A percentile compares a stretch with the other conserved stretches of the same genome.
phyloP scores from a whole-genome alignment of 2,113 vertebrate species.

The Calidris pygmaea region DNA sequence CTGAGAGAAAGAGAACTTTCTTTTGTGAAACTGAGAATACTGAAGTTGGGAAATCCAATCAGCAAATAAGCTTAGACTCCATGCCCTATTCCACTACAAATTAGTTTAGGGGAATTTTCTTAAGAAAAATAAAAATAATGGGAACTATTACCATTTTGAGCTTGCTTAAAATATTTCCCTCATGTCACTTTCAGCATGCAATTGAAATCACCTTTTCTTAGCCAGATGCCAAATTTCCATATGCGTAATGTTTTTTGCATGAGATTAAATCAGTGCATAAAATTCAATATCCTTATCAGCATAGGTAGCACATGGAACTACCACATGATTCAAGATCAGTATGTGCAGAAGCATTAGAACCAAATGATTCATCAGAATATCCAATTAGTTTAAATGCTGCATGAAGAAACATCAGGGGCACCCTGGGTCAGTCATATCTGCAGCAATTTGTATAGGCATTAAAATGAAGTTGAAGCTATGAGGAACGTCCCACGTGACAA shows the following conservation, averaged over 20 bases:
- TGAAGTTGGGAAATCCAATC: background rate
- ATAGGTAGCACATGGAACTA: background rate
- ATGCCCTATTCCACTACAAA: background rate
- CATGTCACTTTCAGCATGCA: background rate
- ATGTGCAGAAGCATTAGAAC: background rate
- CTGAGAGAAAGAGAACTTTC: background rate
- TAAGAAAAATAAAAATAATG: background rate
- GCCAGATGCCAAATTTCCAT: background rate
- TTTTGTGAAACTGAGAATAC: background rate
- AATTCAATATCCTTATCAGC: background rate
- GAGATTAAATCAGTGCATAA: background rate
- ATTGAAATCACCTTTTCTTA: background rate
- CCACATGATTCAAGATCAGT: background rate
- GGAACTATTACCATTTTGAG: background rate
- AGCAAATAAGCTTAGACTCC: background rate
- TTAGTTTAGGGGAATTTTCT: background rate
- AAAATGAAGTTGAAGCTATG: background rate
- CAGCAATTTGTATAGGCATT: background rate
- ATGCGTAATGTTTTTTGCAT: background rate
- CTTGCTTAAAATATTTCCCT: background rate
- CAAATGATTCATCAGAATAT: background rate
- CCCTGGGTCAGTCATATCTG: background rate
- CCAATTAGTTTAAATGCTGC: background rate
- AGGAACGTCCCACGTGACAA: background rate
- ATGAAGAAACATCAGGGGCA: background rate